These are phyloP conservation scores for Gobiocypris rarus DNA, from an alignment of 2,113 vertebrate species.

Conservation along the genomic window DNA sequence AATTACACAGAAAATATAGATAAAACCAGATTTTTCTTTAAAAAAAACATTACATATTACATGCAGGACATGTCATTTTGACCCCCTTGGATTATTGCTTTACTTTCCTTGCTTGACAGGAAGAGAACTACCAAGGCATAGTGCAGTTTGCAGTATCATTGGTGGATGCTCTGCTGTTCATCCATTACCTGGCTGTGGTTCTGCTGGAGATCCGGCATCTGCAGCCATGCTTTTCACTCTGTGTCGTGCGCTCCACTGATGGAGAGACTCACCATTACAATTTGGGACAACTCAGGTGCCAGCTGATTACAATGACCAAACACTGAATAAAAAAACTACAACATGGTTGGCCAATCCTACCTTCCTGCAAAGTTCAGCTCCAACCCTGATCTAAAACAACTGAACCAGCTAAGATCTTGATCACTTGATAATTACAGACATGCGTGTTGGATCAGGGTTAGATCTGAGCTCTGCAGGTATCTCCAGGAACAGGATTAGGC, in stretches of 20 bases:
- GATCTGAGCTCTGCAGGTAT: too few relatives aligned
- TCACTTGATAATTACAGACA: too few relatives aligned
- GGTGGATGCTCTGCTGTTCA: slow-evolving; percentile 93
- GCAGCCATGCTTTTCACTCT: slow-evolving; percentile 85
- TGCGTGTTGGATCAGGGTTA: too few relatives aligned
- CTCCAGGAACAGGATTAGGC: too few relatives aligned
- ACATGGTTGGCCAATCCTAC: too few relatives aligned
- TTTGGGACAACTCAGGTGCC: slow-evolving; percentile 88
- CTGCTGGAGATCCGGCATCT: slow-evolving; percentile 92
- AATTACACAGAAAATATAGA: not conserved
- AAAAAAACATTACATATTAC: too few relatives aligned
- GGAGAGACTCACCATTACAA: slow-evolving; percentile 92
- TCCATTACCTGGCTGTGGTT: slow-evolving; percentile 93
- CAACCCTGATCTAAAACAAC: too few relatives aligned
- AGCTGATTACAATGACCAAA: not conserved
- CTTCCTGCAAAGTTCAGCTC: too few relatives aligned
- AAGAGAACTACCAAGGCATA: slow-evolving; percentile 91
- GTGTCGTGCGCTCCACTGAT: slow-evolving; percentile 88
- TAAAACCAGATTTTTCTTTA: not conserved
- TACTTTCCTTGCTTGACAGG: slow-evolving; percentile 67
- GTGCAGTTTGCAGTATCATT: slow-evolving; percentile 94
- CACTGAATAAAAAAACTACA: not conserved
- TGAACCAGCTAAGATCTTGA: too few relatives aligned
- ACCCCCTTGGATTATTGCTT: not conserved
- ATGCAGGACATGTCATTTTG: not conserved